A percentile compares a stretch with the other conserved stretches of the same genome.
Conservation (phyloP, 30 jellyfish, hydroid and myxozoan genomes). For the Clytia hemisphaerica region DNA sequence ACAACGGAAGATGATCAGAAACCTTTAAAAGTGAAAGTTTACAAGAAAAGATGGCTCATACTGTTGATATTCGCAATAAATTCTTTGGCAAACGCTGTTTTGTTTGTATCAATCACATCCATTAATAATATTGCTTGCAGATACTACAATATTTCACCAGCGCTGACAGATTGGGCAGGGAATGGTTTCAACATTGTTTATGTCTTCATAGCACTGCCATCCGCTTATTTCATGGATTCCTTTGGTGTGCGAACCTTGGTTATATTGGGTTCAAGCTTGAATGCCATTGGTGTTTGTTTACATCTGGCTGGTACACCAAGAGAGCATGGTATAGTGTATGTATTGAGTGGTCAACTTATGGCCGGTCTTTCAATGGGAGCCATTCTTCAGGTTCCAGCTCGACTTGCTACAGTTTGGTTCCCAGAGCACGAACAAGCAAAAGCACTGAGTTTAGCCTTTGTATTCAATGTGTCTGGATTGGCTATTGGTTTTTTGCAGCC, state of each 20-base stretch:
- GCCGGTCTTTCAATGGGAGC: slow-evolving; percentile 58
- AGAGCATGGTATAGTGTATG: slow-evolving; percentile 32
- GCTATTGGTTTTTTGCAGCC: slow-evolving; percentile 71
- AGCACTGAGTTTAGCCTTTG: slow-evolving; percentile 55
- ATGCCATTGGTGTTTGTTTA: slow-evolving; percentile 42
- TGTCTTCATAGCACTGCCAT: slow-evolving; percentile 58
- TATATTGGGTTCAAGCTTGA: slow-evolving; percentile 45
- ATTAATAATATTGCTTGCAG: slow-evolving; percentile 37
- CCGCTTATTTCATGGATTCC: slow-evolving; percentile 42
- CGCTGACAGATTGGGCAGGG: slow-evolving; percentile 50
- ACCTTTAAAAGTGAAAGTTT: no score
- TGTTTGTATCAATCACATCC: slow-evolving; percentile 48
- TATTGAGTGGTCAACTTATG: slow-evolving; percentile 43
- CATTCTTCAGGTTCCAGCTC: slow-evolving; percentile 68
- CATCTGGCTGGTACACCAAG: slow-evolving; percentile 52
- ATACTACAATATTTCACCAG: slow-evolving; percentile 29
- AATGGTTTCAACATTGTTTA: slow-evolving; percentile 43
- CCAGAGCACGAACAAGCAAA: slow-evolving; percentile 73
- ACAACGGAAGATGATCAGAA: no score
- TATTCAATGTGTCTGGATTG: slow-evolving; percentile 54
- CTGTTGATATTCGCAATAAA: slow-evolving; percentile 35
- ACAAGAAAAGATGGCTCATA: slow-evolving; percentile 44
- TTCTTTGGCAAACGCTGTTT: slow-evolving; percentile 55
- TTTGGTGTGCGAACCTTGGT: slow-evolving; percentile 50
- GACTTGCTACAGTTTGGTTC: slow-evolving; percentile 80